phyloP scores from a whole-genome alignment of 2,797 vertebrate species.

The Thunnus albacares region DNA sequence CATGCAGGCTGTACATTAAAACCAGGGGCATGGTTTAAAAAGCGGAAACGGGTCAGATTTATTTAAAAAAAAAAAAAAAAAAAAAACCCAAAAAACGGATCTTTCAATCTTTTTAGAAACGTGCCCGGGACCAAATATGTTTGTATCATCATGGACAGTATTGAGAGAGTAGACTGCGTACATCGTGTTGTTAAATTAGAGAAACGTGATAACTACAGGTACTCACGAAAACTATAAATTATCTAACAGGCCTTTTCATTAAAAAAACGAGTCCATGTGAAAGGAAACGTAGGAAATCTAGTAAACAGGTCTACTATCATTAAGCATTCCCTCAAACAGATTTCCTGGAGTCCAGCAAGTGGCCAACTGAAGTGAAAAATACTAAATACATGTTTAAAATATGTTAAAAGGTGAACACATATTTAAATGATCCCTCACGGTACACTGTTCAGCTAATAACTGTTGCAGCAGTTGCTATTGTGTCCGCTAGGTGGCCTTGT shows the following conservation, averaged over 20 bases:
- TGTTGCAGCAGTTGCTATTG: neutral
- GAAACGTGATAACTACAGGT: neutral
- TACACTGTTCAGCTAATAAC: neutral
- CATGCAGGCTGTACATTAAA: neutral
- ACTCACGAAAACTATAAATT: no score
- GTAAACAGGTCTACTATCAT: neutral
- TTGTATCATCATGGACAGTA: no score
- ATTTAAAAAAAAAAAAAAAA: no score
- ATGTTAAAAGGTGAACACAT: neutral
- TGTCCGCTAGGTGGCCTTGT: slow-evolving; percentile 49
- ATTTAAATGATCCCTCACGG: neutral
- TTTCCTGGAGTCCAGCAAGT: neutral
- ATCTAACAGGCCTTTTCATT: no score
- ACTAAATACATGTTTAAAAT: neutral
- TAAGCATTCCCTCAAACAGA: neutral
- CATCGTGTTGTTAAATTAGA: neutral
- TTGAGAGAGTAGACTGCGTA: no score
- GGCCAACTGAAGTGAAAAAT: no score
- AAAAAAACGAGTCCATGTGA: no score
- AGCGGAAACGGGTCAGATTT: no score
- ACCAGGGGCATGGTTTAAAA: neutral
- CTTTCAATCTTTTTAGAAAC: no score
- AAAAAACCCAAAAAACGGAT: no score
- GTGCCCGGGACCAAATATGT: no score
- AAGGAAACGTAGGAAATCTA: no score